Evolutionary conservation across 92 coral and sea anemone species (phyloP).

Genomic region (Desmophyllum pertusum): DNA sequence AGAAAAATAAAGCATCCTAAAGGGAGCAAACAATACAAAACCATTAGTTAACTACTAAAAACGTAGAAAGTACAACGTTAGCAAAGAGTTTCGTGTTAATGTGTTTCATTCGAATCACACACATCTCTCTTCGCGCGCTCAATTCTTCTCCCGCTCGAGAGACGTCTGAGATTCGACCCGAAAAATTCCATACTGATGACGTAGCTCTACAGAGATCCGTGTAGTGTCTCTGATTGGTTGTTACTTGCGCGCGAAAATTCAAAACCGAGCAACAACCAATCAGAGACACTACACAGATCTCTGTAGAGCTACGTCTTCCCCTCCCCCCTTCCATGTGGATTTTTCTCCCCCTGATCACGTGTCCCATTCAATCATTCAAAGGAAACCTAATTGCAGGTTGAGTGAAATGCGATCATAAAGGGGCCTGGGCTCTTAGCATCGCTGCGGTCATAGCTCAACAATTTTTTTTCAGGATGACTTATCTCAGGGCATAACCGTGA

Average conservation of each 20-base stretch:
- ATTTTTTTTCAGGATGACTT: too few species aligned
- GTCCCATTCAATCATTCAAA: too few species aligned
- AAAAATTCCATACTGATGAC: not conserved
- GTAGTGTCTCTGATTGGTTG: not conserved
- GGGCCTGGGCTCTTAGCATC: too few species aligned
- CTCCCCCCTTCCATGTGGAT: too few species aligned
- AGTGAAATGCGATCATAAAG: too few species aligned
- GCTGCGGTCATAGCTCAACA: too few species aligned
- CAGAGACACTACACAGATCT: not conserved
- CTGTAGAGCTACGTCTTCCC: not conserved
- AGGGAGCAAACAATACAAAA: not conserved
- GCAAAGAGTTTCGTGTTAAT: not conserved
- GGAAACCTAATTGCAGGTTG: too few species aligned
- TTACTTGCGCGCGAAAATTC: not conserved
- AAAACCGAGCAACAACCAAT: not conserved
- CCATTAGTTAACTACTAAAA: not conserved
- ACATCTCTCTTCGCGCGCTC: too few species aligned
- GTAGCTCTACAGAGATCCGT: not conserved
- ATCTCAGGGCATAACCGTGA: not conserved
- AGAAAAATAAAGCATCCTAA: constrained; percentile 85
- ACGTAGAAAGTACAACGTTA: not conserved
- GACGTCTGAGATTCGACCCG: too few species aligned
- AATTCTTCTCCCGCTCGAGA: too few species aligned
- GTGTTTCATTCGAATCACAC: too few species aligned
- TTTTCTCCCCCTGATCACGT: too few species aligned